phyloP scores from a whole-genome alignment of 2,113 vertebrate genomes.

The Cheilinus undulatus region DNA sequence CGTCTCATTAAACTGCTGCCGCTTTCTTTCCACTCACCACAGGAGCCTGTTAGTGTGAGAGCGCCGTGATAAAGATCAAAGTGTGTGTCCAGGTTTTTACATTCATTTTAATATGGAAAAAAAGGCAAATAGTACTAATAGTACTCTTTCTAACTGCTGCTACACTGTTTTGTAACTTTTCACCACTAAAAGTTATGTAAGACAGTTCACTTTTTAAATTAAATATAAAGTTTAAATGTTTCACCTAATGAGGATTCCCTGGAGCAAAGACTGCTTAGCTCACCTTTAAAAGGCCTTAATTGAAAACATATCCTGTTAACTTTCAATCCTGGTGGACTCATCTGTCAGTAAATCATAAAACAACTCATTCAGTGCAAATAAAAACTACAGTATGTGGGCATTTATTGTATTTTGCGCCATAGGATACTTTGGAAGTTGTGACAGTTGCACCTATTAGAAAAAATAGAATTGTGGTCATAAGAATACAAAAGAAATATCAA shows the following conservation, averaged over 20 bases:
- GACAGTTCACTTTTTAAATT: background rate
- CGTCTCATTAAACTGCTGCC: conserved; percentile 26
- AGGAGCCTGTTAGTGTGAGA: conserved; percentile 26
- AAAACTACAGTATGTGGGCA: too few relatives aligned
- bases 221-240: background rate
- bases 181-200: background rate
- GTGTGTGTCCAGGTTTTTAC: conserved; percentile 11
- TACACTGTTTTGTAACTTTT: background rate
- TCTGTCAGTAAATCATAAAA: too few relatives aligned
- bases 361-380: too few relatives aligned
- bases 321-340: too few relatives aligned
- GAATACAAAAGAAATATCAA: too few relatives aligned
- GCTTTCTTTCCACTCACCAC: conserved; percentile 33
- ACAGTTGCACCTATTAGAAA: too few relatives aligned
- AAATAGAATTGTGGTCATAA: too few relatives aligned
- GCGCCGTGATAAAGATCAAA: conserved; percentile 55
- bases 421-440: too few relatives aligned
- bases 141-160: conserved; percentile 21
- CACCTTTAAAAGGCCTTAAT: background rate
- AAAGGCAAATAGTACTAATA: too few relatives aligned
- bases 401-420: too few relatives aligned
- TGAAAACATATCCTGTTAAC: too few relatives aligned
- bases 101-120: conserved; percentile 3
- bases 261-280: background rate
- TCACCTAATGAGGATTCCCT: conserved; percentile 19